Evolutionary conservation across 2,113 vertebrate species (phyloP), one percentile per base, ranked within the genome.

Genomic region (Callipepla squamata): DNA sequence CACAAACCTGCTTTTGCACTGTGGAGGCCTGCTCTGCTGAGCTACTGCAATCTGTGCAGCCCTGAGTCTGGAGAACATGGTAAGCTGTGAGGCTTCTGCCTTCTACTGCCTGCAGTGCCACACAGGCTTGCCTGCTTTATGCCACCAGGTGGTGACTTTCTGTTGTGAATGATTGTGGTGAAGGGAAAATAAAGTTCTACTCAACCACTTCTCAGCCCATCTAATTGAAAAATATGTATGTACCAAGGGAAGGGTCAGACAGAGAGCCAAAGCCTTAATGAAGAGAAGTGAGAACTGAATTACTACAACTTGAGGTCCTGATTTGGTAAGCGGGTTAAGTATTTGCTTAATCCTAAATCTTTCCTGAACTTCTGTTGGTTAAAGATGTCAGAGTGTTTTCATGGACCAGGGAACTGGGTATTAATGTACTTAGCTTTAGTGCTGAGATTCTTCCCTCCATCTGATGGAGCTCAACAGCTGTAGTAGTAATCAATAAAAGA

Each of bases 201-300:
- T 21, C 6, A 19, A 59, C 8, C 13, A 21, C 18, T 16, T 59
- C 32, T 36, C 58, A 22, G 62, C 19, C 5, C 9, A 1, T 20
- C 10, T 38, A 13, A 44, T 21, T 70, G 11, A 8, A 66, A 85
- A 80, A 57, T 0, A 0, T 6, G 4, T 61, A 10, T n/a, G 6
- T 45, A 34, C 42, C 34, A 63, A 23, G 38, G 19, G 19, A 70
- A 55, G 8, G 26, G 4, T 25, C n/a, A 67, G 55, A 26, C n/a
- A 5, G 73, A n/a, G 40, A 70, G 18, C 34, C 9, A 0, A 79
- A 68, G 32, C 2, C 21, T 30, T 89, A 50, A 53, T 9, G 48
- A 62, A 69, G 5, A 32, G 6, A 14, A 16, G 34, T 14, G 22
- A 45, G 17, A 16, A 47, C 4, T 17, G 8, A 69, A 5, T 38